phyloP scores from a whole-genome alignment of 2,797 vertebrate genomes.

The Hapalemur alaotrensis region DNA sequence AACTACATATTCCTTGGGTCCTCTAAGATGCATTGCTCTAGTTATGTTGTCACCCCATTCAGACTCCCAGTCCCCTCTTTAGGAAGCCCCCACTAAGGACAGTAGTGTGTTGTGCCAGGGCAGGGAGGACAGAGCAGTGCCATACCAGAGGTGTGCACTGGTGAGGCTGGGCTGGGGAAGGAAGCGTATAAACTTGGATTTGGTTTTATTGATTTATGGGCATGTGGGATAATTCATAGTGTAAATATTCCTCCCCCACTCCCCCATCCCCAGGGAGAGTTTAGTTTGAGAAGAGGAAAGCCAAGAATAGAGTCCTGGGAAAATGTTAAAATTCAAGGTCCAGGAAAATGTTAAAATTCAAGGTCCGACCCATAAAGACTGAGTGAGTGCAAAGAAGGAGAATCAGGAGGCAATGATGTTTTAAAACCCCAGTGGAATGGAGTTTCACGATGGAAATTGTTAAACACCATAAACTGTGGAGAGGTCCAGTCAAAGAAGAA shows the following conservation, averaged over 20 bases:
- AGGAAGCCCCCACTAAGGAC: not conserved
- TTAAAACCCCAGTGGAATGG: not conserved
- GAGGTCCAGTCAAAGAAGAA: conserved; percentile 26
- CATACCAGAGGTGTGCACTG: not conserved
- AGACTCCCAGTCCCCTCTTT: not conserved
- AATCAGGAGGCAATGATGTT: not conserved
- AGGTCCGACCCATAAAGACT: conserved; percentile 39
- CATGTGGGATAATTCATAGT: conserved; percentile 36
- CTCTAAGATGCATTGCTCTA: not conserved
- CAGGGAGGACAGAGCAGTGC: not conserved
- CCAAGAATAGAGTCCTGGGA: conserved; percentile 72
- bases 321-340: conserved; percentile 62
- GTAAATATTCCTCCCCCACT: not conserved
- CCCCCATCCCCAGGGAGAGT: conserved; percentile 43
- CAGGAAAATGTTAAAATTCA: conserved; percentile 61
- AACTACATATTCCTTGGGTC: not conserved
- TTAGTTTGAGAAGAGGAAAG: conserved; percentile 62
- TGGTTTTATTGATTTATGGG: conserved; percentile 49
- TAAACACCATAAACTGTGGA: not conserved
- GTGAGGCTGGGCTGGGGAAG: not conserved
- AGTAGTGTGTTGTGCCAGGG: not conserved
- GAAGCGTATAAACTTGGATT: not conserved
- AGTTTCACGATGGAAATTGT: not conserved
- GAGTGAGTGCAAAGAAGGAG: not conserved
- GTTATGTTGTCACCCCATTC: not conserved